Base-by-base conservation (phyloP, 2,113 vertebrate genomes). In the Vicugna pacos region DNA sequence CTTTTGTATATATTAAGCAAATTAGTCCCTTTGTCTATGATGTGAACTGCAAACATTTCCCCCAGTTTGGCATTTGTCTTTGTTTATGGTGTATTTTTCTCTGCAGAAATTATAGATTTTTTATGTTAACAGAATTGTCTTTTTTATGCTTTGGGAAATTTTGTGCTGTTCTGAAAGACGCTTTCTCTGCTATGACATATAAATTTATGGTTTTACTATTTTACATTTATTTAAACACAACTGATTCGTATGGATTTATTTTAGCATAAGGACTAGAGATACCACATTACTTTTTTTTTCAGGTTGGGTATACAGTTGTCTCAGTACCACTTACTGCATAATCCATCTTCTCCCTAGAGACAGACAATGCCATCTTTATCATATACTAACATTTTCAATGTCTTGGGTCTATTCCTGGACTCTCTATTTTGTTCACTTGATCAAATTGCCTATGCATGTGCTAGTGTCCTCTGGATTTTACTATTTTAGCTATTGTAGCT, bases 61-160 rank as follows among this genome's bases (percentile, higher is more conserved):
- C 81, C 48, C 24, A 28, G 35, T 89, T 94, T 93, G 19, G 30
- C 79, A 94, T 98, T 97, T 93, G 38, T 96, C 81, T 95, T 95
- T 95, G 69, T 94, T 96, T 96, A 97, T 94, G 62, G 69, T 86
- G 35, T 85, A 64, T 85, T 97, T 96, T 58, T 30, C 56, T 93
- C 73, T 86, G 88, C 56, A 97, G 77, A 91, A 95, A 91, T 94
- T 96, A 97, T 89, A 94, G 96, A 97, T 97, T 97, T 97, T 98
- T 98, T 95, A 89, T 91, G 67, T 91, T 93, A 89, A 89, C 56
- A 91, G 85, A 92, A 96, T 85, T 93, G 50, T 89, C 60, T 70
- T 94, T 95, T 88, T 87, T 83, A 94, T 90, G 80, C 92, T 92
- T 91, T 92, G 60, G 81, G 79, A 94, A 97, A 93, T 94, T 91